Conservation (phyloP, 2,888 invertebrate species). For the Seira sanloemensis region DNA sequence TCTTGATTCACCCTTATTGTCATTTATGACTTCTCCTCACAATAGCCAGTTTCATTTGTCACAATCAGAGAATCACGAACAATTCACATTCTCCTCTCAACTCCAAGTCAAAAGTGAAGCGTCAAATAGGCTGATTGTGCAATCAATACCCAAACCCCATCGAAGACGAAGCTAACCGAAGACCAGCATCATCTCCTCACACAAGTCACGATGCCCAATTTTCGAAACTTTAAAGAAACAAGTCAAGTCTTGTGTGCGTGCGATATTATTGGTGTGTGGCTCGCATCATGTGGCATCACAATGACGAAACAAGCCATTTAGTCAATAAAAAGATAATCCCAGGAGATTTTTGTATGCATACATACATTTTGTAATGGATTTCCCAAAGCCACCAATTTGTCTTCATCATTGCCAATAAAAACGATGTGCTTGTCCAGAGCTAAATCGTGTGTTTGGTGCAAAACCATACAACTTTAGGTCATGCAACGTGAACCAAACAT, state of each 20-base stretch:
- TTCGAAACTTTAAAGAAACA: too few relatives aligned
- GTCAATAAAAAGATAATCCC: too few relatives aligned
- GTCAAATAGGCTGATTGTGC: background rate
- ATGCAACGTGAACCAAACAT: too few relatives aligned
- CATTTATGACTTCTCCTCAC: too few relatives aligned
- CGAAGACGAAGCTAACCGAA: too few relatives aligned
- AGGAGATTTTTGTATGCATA: too few relatives aligned
- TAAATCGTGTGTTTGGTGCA: background rate
- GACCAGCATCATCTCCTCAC: too few relatives aligned
- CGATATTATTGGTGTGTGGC: too few relatives aligned
- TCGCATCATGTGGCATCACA: background rate
- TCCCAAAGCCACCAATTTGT: background rate
- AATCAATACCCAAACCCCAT: background rate
- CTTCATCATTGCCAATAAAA: background rate
- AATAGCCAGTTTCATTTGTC: too few relatives aligned
- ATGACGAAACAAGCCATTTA: background rate
- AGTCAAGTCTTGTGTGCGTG: too few relatives aligned
- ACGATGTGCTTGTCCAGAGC: background rate
- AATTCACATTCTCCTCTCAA: background rate
- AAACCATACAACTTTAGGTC: too few relatives aligned
- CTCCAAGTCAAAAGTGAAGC: background rate
- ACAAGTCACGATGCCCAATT: constrained; percentile 20
- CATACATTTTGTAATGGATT: background rate
- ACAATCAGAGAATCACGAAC: background rate
- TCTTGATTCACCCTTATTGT: too few relatives aligned